These are phyloP conservation scores for Sipha maydis DNA, from an alignment of 2,888 invertebrate genomes.

Conservation along the genomic window DNA sequence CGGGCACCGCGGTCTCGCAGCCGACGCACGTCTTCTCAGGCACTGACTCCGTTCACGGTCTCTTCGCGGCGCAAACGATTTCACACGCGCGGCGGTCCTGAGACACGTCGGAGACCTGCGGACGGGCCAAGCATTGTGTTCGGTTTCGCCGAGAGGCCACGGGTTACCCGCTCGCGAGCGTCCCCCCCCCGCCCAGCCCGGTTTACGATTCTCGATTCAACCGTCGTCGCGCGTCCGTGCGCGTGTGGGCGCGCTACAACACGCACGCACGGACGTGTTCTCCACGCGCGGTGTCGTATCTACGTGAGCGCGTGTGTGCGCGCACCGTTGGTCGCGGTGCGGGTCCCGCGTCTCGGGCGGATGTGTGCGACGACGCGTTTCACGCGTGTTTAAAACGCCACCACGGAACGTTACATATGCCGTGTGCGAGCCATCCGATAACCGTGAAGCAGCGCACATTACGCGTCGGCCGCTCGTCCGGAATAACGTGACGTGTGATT, in stretches of 20 bases:
- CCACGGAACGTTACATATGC: neutral
- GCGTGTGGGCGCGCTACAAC: neutral
- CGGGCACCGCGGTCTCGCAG: neutral
- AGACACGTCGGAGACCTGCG: slow-evolving; percentile 48
- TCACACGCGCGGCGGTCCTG: slow-evolving; percentile 44
- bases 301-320: neutral
- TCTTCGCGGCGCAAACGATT: slow-evolving; percentile 35
- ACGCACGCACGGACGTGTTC: neutral
- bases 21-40: neutral
- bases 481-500: no score
- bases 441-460: slow-evolving; percentile 61
- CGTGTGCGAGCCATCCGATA: slow-evolving; percentile 59
- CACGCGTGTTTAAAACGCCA: slow-evolving; percentile 58
- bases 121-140: slow-evolving; percentile 43
- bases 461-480: slow-evolving; percentile 48
- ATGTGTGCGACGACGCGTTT: slow-evolving; percentile 60
- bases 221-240: slow-evolving; percentile 40
- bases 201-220: slow-evolving; percentile 54
- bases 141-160: slow-evolving; percentile 39
- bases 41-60: slow-evolving; percentile 36
- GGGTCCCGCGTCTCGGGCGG: slow-evolving; percentile 32
- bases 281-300: neutral
- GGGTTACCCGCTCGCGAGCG: neutral
- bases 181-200: neutral
- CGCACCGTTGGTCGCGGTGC: slow-evolving; percentile 10